phyloP scores from a whole-genome alignment of 2,797 vertebrate genomes.

The Buceros bicornis region DNA sequence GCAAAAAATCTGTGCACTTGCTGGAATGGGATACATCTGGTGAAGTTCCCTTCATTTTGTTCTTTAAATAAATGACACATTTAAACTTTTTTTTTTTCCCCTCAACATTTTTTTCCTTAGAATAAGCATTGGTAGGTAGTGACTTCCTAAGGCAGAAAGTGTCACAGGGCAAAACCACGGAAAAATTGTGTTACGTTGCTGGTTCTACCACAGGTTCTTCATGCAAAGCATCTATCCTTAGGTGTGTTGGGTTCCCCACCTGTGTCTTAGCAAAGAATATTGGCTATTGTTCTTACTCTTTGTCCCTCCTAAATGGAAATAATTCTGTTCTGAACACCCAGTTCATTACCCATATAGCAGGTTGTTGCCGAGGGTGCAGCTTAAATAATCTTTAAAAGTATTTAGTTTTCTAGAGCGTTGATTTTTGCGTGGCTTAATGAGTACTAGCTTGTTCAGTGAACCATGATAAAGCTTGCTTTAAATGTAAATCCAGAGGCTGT shows the following conservation, averaged over 20 bases:
- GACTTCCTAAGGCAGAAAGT: neutral
- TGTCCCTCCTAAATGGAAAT: neutral
- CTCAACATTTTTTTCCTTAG: rapidly evolving
- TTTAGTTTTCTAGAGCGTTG: neutral
- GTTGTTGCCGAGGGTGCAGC: neutral
- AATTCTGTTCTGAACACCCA: neutral
- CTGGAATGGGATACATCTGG: neutral
- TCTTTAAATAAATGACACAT: neutral
- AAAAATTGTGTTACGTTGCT: neutral
- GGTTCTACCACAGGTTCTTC: neutral
- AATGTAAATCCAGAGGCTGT: neutral
- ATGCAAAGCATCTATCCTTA: neutral
- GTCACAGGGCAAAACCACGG: neutral
- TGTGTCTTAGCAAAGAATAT: neutral
- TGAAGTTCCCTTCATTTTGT: neutral
- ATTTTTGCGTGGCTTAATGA: neutral
- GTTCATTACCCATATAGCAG: neutral
- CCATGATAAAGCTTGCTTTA: neutral
- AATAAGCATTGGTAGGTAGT: neutral
- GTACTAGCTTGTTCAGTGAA: neutral
- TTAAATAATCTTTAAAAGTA: neutral
- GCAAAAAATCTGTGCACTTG: neutral
- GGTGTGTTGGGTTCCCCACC: neutral
- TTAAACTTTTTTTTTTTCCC: neutral
- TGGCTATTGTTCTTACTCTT: neutral